Evolutionary conservation across 2,888 invertebrate species (phyloP).

Genomic region (Tetranychus piercei): DNA sequence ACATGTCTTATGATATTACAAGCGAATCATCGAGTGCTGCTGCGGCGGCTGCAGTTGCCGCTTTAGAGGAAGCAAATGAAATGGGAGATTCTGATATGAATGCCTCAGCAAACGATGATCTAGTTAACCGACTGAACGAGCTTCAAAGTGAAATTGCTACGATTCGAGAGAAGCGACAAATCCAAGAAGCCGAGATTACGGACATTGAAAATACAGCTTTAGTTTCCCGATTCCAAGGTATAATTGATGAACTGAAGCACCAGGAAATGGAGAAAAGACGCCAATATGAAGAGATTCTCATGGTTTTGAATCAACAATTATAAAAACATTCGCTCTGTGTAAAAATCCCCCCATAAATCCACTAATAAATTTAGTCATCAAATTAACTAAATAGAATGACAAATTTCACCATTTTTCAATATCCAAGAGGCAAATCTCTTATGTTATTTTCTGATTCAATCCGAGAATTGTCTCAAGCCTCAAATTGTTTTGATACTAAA

Average conservation of each 20-base stretch:
- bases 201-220: slow-evolving; percentile 66
- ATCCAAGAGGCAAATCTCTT: too few relatives aligned
- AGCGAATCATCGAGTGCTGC: slow-evolving; percentile 14
- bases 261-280: slow-evolving; percentile 44
- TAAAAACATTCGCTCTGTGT: neutral
- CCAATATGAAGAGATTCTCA: slow-evolving; percentile 18
- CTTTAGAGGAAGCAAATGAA: slow-evolving; percentile 12
- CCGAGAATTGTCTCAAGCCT: too few relatives aligned
- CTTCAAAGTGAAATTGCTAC: slow-evolving; percentile 54
- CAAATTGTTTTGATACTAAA: too few relatives aligned
- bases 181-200: slow-evolving; percentile 62
- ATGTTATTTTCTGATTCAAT: too few relatives aligned
- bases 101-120: slow-evolving; percentile 21
- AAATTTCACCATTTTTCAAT: too few relatives aligned
- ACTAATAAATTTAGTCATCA: too few relatives aligned
- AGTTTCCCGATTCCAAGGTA: slow-evolving; percentile 59
- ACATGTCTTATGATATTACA: slow-evolving; percentile 13
- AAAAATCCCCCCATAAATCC: neutral
- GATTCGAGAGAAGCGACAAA: slow-evolving; percentile 49
- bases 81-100: slow-evolving; percentile 3
- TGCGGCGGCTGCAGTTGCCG: slow-evolving; percentile 17
- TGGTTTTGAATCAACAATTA: slow-evolving; percentile 5
- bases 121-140: slow-evolving; percentile 45
- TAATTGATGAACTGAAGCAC: slow-evolving; percentile 50
- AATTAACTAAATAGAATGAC: too few relatives aligned